These are phyloP conservation scores for Melitaea cinxia DNA, from an alignment of 1,140 invertebrate species.

Conservation along the genomic window DNA sequence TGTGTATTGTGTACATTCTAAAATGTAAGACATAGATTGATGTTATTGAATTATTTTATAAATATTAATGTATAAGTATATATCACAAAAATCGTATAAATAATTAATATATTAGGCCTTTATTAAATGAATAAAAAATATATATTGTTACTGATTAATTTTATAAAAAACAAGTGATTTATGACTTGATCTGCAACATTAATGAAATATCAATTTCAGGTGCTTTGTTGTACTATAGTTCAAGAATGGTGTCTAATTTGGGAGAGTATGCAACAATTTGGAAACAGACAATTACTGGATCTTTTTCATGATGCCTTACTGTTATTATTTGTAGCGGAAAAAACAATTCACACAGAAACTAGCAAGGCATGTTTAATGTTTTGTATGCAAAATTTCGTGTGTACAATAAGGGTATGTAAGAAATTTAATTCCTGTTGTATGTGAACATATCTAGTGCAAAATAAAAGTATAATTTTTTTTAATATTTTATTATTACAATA, in stretches of 20 bases:
- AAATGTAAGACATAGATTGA: too few species aligned
- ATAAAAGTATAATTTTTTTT: background rate
- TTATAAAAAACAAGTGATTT: too few species aligned
- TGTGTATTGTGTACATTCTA: too few species aligned
- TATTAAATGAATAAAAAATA: too few species aligned
- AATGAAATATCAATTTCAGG: conserved; percentile 36
- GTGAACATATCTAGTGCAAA: background rate
- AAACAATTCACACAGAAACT: conserved; percentile 41
- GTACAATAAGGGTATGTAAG: conserved; percentile 55
- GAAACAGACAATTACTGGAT: conserved; percentile 41
- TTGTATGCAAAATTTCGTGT: conserved; percentile 56
- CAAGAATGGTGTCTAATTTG: conserved; percentile 66
- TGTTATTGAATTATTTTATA: too few species aligned
- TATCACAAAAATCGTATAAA: too few species aligned
- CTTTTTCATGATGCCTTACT: conserved; percentile 53
- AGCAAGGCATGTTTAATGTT: conserved; percentile 59
- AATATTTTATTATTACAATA: too few species aligned
- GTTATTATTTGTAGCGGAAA: conserved; percentile 49
- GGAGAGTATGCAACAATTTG: conserved; percentile 50
- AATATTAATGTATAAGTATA: too few species aligned
- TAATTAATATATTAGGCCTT: too few species aligned
- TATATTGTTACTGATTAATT: too few species aligned
- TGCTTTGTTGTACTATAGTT: conserved; percentile 48
- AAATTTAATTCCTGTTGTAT: background rate
- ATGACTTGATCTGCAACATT: too few species aligned